Percentiles rank a stretch among this genome's conserved stretches.
Evolutionary conservation across 2,888 invertebrate genomes (phyloP).

Genomic region (Ophioninae sp.): DNA sequence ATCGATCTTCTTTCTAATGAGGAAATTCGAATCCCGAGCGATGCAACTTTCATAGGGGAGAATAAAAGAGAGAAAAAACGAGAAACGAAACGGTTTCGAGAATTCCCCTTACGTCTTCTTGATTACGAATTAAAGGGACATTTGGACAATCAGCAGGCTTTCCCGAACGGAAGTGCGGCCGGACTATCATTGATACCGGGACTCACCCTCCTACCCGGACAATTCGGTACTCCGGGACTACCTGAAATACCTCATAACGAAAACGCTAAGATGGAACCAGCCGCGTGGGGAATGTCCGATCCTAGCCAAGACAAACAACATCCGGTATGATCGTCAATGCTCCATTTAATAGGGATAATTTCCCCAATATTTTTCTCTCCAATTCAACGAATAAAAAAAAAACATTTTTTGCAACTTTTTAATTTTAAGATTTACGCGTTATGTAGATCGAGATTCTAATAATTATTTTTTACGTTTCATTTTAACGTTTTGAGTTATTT

Average conservation of each 20-base stretch:
- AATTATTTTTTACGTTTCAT: no score
- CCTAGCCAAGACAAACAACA: constrained; percentile 77
- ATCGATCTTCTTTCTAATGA: no score
- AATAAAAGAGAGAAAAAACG: neutral
- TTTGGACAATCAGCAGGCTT: constrained; percentile 78
- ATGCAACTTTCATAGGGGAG: neutral
- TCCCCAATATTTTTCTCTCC: no score
- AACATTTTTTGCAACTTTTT: no score
- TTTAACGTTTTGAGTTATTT: no score
- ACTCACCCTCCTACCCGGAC: constrained; percentile 75
- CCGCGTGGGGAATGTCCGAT: constrained; percentile 78
- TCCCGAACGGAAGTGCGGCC: constrained; percentile 77
- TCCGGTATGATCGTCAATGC: constrained; percentile 70
- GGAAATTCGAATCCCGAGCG: neutral
- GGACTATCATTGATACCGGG: constrained; percentile 77
- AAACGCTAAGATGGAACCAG: constrained; percentile 75
- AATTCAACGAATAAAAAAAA: no score
- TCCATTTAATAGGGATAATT: neutral
- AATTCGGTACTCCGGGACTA: constrained; percentile 74
- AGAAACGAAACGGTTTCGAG: neutral
- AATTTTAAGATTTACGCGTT: no score
- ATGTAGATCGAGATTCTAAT: no score
- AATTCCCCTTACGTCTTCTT: neutral
- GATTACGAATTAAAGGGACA: constrained; percentile 70
- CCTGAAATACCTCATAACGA: constrained; percentile 76